These are phyloP conservation scores for Drosophila erecta DNA, from an alignment of 1,140 invertebrate species.

Conservation along the genomic window DNA sequence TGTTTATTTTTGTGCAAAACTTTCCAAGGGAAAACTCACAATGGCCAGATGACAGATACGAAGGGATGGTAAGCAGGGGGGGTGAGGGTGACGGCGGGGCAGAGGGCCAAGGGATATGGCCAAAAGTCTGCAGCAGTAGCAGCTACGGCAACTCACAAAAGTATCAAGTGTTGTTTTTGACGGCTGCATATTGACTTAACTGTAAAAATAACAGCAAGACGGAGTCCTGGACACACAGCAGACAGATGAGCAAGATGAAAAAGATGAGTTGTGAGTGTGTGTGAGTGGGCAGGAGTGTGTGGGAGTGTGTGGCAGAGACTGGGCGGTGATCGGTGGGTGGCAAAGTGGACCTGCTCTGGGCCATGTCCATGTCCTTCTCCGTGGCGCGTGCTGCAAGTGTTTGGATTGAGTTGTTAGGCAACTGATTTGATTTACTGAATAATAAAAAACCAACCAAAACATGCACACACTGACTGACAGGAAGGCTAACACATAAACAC, in stretches of 20 bases:
- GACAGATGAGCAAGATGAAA: constrained; percentile 59
- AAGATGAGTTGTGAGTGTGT: constrained; percentile 33
- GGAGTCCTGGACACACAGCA: constrained; percentile 30
- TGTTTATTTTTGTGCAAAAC: constrained; percentile 64
- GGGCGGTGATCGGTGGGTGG: background rate
- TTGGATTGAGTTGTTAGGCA: constrained; percentile 83
- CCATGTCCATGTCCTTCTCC: constrained; percentile 55
- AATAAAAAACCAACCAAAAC: constrained; percentile 75
- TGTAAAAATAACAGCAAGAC: constrained; percentile 70
- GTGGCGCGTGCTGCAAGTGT: constrained; percentile 75
- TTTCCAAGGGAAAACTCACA: constrained; percentile 74
- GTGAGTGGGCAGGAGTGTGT: no score
- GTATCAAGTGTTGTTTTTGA: constrained; percentile 83
- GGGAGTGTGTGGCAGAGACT: background rate
- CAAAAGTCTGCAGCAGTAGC: constrained; percentile 42
- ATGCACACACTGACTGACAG: constrained; percentile 46
- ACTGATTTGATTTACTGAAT: constrained; percentile 83
- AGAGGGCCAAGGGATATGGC: constrained; percentile 14
- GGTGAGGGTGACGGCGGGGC: background rate
- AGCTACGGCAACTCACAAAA: constrained; percentile 72
- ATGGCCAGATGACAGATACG: constrained; percentile 66
- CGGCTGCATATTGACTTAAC: constrained; percentile 83
- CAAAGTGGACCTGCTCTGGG: constrained; percentile 15
- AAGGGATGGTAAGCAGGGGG: background rate
- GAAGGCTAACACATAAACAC: background rate